These are phyloP conservation scores for Lamellibrachia satsuma DNA, from an alignment of 2,888 invertebrate species.

Conservation along the genomic window DNA sequence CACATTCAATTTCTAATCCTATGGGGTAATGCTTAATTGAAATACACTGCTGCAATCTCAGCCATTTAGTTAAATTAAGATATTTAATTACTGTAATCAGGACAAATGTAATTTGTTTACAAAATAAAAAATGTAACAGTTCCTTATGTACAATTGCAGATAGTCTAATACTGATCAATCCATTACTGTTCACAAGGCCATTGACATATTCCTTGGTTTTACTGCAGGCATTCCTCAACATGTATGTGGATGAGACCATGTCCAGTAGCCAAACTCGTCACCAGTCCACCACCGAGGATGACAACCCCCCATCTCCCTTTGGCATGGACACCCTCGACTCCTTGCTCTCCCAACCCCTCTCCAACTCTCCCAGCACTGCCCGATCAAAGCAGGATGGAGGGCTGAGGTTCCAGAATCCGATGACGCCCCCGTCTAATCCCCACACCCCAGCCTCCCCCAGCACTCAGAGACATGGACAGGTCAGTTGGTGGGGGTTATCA, in stretches of 20 bases:
- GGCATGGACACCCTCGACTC: conserved; percentile 76
- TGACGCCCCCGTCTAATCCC: conserved; percentile 86
- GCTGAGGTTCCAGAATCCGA: conserved; percentile 79
- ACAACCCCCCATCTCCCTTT: conserved; percentile 94
- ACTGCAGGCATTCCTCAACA: conserved; percentile 82
- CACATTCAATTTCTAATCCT: too few species aligned
- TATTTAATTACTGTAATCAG: too few species aligned
- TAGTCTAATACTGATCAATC: too few species aligned
- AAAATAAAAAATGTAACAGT: too few species aligned
- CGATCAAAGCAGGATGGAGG: conserved; percentile 71
- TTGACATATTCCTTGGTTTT: conserved; percentile 24
- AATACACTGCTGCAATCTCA: too few species aligned
- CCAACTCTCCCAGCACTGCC: conserved; percentile 41
- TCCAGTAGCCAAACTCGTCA: conserved; percentile 77
- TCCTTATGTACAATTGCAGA: too few species aligned
- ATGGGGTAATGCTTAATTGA: too few species aligned
- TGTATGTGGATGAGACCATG: conserved; percentile 88
- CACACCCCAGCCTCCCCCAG: conserved; percentile 84
- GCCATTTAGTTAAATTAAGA: too few species aligned
- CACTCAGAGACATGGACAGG: conserved; percentile 24
- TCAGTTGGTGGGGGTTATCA: not conserved
- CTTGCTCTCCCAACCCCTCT: conserved; percentile 55
- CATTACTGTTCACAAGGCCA: too few species aligned
- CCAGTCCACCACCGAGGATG: conserved; percentile 90
- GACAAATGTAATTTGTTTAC: too few species aligned